Evolutionary conservation across 2,888 invertebrate genomes (phyloP).

Genomic region (Priocnemis perturbator): DNA sequence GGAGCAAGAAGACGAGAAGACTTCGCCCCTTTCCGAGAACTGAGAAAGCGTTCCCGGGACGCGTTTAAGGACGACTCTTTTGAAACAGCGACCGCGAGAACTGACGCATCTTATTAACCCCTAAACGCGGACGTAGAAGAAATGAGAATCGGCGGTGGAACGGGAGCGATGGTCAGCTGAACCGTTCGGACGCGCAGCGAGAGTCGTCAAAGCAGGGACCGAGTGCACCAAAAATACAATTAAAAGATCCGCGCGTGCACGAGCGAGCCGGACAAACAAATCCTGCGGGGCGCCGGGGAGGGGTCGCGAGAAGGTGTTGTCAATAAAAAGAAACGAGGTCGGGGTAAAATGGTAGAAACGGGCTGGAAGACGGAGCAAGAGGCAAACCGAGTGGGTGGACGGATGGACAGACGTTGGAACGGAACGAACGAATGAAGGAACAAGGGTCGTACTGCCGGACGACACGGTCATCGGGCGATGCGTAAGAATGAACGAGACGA

Average conservation of each 20-base stretch:
- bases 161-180: constrained; percentile 13
- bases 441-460: too few species aligned
- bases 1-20: too few species aligned
- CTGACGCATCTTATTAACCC: constrained; percentile 24
- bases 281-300: constrained; percentile 6
- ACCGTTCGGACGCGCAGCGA: constrained; percentile 2
- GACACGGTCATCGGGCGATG: too few species aligned
- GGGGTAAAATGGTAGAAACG: constrained; percentile 6
- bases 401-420: too few species aligned
- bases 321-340: constrained; percentile 32
- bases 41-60: too few species aligned
- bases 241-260: too few species aligned
- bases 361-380: constrained; percentile 7
- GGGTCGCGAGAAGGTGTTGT: constrained; percentile 40
- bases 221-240: too few species aligned
- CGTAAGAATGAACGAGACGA: too few species aligned
- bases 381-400: background rate
- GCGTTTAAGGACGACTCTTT: background rate
- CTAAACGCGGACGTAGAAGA: constrained; percentile 23
- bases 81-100: constrained; percentile 11
- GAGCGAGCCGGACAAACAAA: too few species aligned
- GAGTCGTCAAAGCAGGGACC: background rate
- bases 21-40: too few species aligned
- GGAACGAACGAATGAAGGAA: too few species aligned
- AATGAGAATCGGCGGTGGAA: constrained; percentile 20